Evolutionary conservation across 2,888 invertebrate species (phyloP).

Genomic region (Spatulosminthurus flaviceps): DNA sequence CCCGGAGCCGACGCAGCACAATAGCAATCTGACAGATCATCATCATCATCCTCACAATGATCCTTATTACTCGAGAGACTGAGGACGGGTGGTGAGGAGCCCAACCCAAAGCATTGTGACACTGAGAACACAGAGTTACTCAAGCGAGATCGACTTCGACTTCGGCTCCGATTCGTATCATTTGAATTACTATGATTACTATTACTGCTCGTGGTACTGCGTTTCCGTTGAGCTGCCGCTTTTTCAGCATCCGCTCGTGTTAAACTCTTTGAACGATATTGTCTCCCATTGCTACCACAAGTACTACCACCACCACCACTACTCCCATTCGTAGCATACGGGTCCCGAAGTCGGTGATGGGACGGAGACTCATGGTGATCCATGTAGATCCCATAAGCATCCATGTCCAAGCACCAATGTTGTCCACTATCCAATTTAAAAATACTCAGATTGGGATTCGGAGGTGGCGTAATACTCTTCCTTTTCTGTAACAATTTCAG

Average conservation of each 20-base stretch:
- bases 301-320: slow-evolving; percentile 32
- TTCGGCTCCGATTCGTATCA: slow-evolving; percentile 52
- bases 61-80: slow-evolving; percentile 16
- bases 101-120: slow-evolving; percentile 61
- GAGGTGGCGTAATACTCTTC: slow-evolving; percentile 52
- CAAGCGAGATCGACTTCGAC: slow-evolving; percentile 58
- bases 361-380: slow-evolving; percentile 31
- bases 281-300: slow-evolving; percentile 22
- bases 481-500: slow-evolving; percentile 44
- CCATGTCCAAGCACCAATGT: slow-evolving; percentile 61
- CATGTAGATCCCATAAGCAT: slow-evolving; percentile 60
- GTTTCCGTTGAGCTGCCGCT: slow-evolving; percentile 25
- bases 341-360: background rate
- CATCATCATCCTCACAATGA: slow-evolving; percentile 45
- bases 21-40: slow-evolving; percentile 41
- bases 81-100: slow-evolving; percentile 40
- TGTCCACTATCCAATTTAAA: slow-evolving; percentile 58
- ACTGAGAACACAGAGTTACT: slow-evolving; percentile 48
- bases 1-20: slow-evolving; percentile 29
- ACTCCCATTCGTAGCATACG: background rate
- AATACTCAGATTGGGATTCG: slow-evolving; percentile 56
- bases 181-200: slow-evolving; percentile 41
- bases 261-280: slow-evolving; percentile 57
- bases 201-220: slow-evolving; percentile 51
- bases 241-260: slow-evolving; percentile 53